These are phyloP conservation scores for Myocastor coypus DNA, from an alignment of 2,113 vertebrate genomes.

Conservation along the genomic window DNA sequence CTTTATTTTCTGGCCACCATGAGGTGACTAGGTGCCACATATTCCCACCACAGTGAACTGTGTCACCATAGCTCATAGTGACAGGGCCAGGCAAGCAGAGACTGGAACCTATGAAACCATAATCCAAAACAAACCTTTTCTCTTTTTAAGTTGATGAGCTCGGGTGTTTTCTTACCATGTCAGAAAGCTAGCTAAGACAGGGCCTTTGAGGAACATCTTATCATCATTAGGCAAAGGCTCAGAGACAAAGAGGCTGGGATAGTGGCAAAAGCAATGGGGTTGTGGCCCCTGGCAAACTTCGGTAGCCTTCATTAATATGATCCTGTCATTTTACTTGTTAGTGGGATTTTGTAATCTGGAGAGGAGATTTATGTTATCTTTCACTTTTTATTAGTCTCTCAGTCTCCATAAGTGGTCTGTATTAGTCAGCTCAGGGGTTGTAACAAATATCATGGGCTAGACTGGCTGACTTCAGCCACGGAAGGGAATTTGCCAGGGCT, in stretches of 20 bases:
- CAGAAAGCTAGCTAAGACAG: not conserved
- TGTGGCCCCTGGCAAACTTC: not conserved
- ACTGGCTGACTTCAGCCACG: not conserved
- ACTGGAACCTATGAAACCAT: not conserved
- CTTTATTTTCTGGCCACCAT: not conserved
- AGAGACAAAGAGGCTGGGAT: not conserved
- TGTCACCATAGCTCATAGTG: not conserved
- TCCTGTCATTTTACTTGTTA: not conserved
- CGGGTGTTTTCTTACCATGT: not conserved
- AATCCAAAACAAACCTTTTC: not conserved
- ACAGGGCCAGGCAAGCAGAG: not conserved
- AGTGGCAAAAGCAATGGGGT: rapidly evolving
- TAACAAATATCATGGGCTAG: not conserved
- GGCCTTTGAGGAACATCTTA: not conserved
- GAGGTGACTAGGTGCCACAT: not conserved
- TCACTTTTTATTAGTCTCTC: not conserved
- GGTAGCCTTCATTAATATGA: rapidly evolving
- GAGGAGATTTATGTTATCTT: too few relatives aligned
- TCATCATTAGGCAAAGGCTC: not conserved
- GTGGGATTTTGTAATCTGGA: not conserved
- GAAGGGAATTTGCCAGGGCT: not conserved
- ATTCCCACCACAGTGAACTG: not conserved
- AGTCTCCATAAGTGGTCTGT: not conserved
- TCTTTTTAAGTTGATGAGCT: not conserved
- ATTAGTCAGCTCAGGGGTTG: not conserved